Base-by-base conservation (phyloP, 1,140 invertebrate genomes). In the Drosophila novamexicana region DNA sequence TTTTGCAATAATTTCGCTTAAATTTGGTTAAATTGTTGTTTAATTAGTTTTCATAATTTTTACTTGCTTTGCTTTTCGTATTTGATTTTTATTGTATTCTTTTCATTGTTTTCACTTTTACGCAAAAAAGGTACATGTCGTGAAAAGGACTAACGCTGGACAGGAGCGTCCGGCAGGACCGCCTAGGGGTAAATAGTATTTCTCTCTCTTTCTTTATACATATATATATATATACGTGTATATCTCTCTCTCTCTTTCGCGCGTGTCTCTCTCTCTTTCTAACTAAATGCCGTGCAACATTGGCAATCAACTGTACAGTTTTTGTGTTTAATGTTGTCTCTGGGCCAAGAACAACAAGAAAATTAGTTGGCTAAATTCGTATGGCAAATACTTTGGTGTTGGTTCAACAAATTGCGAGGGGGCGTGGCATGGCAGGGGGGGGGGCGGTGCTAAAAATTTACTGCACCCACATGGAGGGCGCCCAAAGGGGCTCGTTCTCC, bases 401-500 rank as follows among this genome's bases (percentile, higher is more conserved):
- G 80, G 49, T 73, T 74, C 44, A 75, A 79, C 79, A 74, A 81
- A 65, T 67, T 80, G 57, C 71, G 32, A 34, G 9, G 50, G 50
- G 29, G 57, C 22, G 22, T 22, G 22, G 22, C 22, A 22, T 22
- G 22, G 22, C 22, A 36, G 65, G 14, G 14, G 39, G 65, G 9
- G 71, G 56, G 14, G 37, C 32, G 6, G n/a, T 45, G 22, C 22
- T 22, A 3, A 22, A 22, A 22, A 7, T 49, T 94, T 95, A 97
- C 94, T 97, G 96, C 69, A 98, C 96, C 98, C 98, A 99, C 12
- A 96, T 96, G 16, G 96, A 96, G 9, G 98, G 98, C 12, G 99
- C 98, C 98, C 98, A 99, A 12, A 98, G 95, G 8, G 98, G 97
- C 92, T 99, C 97, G 3, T 96, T 97, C 93, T 99, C 98, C 14